A percentile compares a stretch with the other conserved stretches of the same genome.
Conservation (phyloP, 2,797 vertebrate species). For the Danio jaintianensis region DNA sequence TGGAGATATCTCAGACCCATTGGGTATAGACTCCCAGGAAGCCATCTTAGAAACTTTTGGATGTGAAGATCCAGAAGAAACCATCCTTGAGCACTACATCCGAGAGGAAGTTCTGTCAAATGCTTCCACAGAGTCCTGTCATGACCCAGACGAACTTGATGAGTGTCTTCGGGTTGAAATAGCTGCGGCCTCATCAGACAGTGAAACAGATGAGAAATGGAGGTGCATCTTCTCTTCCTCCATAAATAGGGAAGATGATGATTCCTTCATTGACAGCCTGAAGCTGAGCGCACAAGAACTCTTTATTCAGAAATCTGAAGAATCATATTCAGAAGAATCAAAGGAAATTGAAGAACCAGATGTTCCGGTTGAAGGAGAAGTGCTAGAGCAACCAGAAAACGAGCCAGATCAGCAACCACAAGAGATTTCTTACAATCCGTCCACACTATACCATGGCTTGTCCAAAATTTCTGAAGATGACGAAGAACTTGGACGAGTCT, state of each 20-base stretch:
- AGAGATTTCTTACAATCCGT: conserved; percentile 74
- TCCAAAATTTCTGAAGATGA: conserved; percentile 83
- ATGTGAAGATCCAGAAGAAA: conserved; percentile 64
- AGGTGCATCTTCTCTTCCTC: conserved; percentile 83
- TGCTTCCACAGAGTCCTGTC: conserved; percentile 76
- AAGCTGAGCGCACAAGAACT: conserved; percentile 82
- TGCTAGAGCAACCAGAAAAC: conserved; percentile 75
- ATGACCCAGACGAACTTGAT: conserved; percentile 73
- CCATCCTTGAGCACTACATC: conserved; percentile 72
- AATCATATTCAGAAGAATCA: conserved; percentile 53
- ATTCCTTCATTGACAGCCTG: conserved; percentile 81
- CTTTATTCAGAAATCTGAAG: conserved; percentile 79
- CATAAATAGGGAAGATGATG: conserved; percentile 84
- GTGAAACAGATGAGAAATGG: conserved; percentile 82
- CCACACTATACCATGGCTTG: conserved; percentile 71
- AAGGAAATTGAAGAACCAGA: conserved; percentile 63
- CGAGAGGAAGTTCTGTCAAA: conserved; percentile 78
- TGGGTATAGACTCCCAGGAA: conserved; percentile 61
- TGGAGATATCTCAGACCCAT: conserved; percentile 55
- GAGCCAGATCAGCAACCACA: conserved; percentile 58
- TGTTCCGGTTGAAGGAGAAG: conserved; percentile 66
- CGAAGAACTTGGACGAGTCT: conserved; percentile 72
- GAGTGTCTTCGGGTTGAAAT: conserved; percentile 78
- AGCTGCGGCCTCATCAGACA: conserved; percentile 76
- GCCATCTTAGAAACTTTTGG: conserved; percentile 61